Base-by-base conservation (phyloP, 2,888 invertebrate species). In the Allacma fusca region DNA sequence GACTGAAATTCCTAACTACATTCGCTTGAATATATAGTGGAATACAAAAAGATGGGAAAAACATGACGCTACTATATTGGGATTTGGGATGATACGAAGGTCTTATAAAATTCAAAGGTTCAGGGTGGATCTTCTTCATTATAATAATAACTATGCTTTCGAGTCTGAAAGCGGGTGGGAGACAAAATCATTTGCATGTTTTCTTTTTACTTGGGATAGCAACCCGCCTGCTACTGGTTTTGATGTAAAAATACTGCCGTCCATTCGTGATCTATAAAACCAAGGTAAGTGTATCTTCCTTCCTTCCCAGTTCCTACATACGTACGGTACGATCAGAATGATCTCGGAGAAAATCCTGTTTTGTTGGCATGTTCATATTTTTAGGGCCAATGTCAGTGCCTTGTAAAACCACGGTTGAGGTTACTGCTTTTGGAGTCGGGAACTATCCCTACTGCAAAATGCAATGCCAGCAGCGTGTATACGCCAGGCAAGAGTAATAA, bases 371-470 rank as follows among this genome's bases (percentile, higher is more conserved):
- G 62, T 62, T 62, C 13, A 68, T 68, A 68, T 68, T 68, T 68
- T 68, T 68, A 43, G 68, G 26, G 68, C 43, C 68, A 68, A 68
- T 68, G 68, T 68, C 68, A 68, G 34, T 68, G 28, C 68, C 68
- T 68, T 68, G 68, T 43, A n/a, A 68, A 68, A 68, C 68, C 68
- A 68, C 43, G 68, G 68, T 68, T 68, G 62, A 62, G 62, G 62
- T 24, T 62, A 68, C 23, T 19, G 23, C 12, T 62, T 23, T 62
- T 2, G 62, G 23, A 24, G 5, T 23, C 24, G 4, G 62, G 16
- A n/a, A 24, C 9, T 9, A 24, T 16, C 16, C 57, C 16, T 57
- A 57, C 5, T 21, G 21, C 57, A 19, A 21, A 57, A 21, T 21
- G 34, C 34, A 34, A 21, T 62, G 62, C n/a, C n/a, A n/a, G 21